These are phyloP conservation scores for Ia io DNA, from an alignment of 2,113 vertebrate species.

Conservation along the genomic window DNA sequence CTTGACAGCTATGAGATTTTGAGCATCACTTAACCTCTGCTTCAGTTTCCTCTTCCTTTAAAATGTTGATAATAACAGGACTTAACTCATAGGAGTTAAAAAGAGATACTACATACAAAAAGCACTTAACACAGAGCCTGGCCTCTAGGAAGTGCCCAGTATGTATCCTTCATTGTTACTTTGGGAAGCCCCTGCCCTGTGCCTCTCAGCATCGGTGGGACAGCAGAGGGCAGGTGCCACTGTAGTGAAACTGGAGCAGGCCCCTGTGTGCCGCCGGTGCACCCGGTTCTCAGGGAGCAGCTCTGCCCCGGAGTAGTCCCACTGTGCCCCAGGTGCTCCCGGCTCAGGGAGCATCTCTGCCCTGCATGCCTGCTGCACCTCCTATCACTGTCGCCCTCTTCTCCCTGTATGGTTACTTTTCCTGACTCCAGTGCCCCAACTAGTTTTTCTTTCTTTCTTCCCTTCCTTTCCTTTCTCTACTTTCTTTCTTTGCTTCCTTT, in stretches of 20 bases:
- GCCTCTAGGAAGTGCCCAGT: too few species aligned
- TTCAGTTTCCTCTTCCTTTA: slow-evolving; percentile 41
- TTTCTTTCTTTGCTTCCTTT: too few species aligned
- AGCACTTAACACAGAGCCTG: not conserved
- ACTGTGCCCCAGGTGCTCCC: not conserved
- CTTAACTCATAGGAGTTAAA: not conserved
- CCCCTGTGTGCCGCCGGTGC: not conserved
- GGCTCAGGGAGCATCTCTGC: not conserved
- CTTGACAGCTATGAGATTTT: not conserved
- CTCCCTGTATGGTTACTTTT: not conserved
- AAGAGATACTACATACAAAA: not conserved
- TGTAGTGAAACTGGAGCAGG: not conserved
- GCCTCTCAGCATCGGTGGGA: not conserved
- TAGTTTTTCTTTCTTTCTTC: not conserved
- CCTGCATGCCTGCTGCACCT: accelerated
- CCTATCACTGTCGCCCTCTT: not conserved
- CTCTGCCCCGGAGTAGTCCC: not conserved
- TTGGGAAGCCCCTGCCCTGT: not conserved
- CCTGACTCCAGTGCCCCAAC: not conserved
- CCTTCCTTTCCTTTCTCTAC: too few species aligned
- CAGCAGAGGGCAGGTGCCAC: too few species aligned
- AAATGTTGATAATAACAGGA: not conserved
- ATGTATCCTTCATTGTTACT: accelerated
- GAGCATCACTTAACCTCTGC: slow-evolving; percentile 28
- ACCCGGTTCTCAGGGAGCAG: not conserved